Evolutionary conservation across 2,113 vertebrate genomes (phyloP).

Genomic region (Xyliphius kryptos): DNA sequence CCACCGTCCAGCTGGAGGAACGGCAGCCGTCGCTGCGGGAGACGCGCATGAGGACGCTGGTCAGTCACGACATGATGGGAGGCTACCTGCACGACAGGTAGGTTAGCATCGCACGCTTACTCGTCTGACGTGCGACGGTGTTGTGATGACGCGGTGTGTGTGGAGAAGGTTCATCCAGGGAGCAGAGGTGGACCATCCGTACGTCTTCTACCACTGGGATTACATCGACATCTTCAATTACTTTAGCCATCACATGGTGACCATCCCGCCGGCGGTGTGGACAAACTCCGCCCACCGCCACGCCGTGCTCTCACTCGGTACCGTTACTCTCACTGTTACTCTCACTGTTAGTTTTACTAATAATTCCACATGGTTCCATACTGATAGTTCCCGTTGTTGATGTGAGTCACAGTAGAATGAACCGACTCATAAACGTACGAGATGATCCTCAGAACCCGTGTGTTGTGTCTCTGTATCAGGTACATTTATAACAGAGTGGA

Average conservation of each 20-base stretch:
- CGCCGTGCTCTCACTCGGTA: conserved; percentile 81
- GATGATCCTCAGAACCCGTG: no score
- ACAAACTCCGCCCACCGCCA: conserved; percentile 85
- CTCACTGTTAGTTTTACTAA: no score
- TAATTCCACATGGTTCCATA: no score
- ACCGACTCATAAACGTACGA: no score
- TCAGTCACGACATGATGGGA: conserved; percentile 94
- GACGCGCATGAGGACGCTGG: conserved; percentile 66
- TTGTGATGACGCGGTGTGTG: no score
- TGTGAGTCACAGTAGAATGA: no score
- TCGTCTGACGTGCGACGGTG: no score
- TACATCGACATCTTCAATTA: conserved; percentile 91
- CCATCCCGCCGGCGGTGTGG: conserved; percentile 86
- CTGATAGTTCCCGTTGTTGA: no score
- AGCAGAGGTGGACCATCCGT: conserved; percentile 58
- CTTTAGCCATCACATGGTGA: conserved; percentile 85
- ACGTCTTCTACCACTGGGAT: conserved; percentile 91
- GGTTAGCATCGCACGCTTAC: background rate
- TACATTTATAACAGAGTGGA: conserved; percentile 93
- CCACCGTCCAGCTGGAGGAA: conserved; percentile 53
- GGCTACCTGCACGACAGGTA: conserved; percentile 92
- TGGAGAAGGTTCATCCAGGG: conserved; percentile 96
- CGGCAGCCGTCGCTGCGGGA: conserved; percentile 69
- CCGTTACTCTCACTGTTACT: no score
- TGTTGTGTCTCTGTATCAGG: conserved; percentile 57